Evolutionary conservation across 2,113 vertebrate species (phyloP).

Genomic region (Clupea harengus): DNA sequence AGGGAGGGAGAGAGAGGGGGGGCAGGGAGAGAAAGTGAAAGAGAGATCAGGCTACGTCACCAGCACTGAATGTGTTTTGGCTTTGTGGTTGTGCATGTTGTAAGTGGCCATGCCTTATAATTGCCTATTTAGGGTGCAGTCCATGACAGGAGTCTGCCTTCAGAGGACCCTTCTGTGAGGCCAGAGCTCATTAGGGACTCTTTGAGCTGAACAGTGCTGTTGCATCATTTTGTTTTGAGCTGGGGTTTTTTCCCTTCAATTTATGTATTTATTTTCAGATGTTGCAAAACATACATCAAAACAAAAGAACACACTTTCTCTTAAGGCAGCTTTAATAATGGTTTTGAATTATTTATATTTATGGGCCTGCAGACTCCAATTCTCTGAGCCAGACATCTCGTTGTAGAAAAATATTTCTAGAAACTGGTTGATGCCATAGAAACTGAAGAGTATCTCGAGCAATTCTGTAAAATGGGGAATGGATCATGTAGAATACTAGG

Average conservation of each 20-base stretch:
- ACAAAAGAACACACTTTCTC: not conserved
- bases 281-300: not conserved
- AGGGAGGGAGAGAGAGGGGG: no score
- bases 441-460: no score
- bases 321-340: not conserved
- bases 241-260: not conserved
- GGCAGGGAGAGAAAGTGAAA: no score
- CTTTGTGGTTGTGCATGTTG: not conserved
- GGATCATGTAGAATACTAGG: no score
- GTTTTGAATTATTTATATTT: not conserved
- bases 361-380: not conserved
- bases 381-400: not conserved
- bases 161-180: not conserved
- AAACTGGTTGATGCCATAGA: no score
- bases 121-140: not conserved
- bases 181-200: not conserved
- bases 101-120: not conserved
- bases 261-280: not conserved
- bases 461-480: no score
- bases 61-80: not conserved
- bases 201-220: not conserved
- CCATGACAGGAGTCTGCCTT: not conserved
- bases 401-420: no score
- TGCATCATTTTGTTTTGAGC: not conserved
- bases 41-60: no score